Percentiles rank a stretch among this genome's conserved stretches.
These are phyloP conservation scores for Oxycera nigricornis DNA, from an alignment of 2,888 invertebrate species.

Conservation along the genomic window DNA sequence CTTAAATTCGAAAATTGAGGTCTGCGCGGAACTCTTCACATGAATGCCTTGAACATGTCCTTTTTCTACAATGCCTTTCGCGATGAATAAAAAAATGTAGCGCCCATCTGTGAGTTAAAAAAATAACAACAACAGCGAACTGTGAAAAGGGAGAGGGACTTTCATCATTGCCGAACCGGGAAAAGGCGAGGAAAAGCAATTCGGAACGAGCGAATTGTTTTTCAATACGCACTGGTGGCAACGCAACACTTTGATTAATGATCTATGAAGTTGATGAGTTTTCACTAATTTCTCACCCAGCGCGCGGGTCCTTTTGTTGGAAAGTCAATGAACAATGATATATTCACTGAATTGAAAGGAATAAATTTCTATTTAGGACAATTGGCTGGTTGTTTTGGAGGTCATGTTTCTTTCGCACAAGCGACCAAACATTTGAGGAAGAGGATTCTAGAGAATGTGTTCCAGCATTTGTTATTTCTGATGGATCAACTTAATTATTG, in stretches of 20 bases:
- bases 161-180: slow-evolving; percentile 21
- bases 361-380: no score
- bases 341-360: neutral
- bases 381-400: no score
- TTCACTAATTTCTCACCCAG: neutral
- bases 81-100: neutral
- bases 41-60: neutral
- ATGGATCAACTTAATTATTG: no score
- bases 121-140: neutral
- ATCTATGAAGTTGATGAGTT: slow-evolving; percentile 29
- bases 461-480: no score
- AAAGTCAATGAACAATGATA: neutral
- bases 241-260: slow-evolving; percentile 29
- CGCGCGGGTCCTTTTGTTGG: neutral
- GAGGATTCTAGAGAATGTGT: no score
- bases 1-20: slow-evolving; percentile 7
- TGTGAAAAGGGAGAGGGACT: neutral
- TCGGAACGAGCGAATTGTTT: slow-evolving; percentile 27
- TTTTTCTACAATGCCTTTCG: neutral
- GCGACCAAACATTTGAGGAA: no score
- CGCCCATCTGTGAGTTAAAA: neutral
- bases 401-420: no score
- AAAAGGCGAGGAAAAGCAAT: slow-evolving; percentile 20
- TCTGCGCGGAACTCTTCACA: neutral
- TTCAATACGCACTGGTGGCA: slow-evolving; percentile 28